Evolutionary conservation across 2,797 vertebrate species (phyloP).

Genomic region (Macropodus opercularis): DNA sequence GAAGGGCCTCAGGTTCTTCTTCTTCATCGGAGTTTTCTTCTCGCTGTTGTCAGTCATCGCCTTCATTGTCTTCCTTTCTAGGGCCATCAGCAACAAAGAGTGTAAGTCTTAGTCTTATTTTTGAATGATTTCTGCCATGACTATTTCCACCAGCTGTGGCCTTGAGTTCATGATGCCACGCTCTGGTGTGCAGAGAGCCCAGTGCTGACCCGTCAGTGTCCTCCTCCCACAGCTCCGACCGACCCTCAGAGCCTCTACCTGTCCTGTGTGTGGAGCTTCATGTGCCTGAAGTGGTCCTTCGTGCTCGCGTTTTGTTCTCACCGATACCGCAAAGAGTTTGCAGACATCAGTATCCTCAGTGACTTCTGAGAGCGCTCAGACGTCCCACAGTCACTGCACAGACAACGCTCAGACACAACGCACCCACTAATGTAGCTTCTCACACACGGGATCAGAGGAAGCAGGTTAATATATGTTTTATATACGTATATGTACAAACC

Average conservation of each 20-base stretch:
- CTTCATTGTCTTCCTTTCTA: slow-evolving; percentile 86
- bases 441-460: not conserved
- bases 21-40: slow-evolving; percentile 87
- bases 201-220: slow-evolving; percentile 13
- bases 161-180: too few species aligned
- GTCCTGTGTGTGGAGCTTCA: slow-evolving; percentile 92
- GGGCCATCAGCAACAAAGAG: slow-evolving; percentile 86
- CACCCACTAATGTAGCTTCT: not conserved
- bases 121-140: too few species aligned
- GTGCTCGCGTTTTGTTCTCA: slow-evolving; percentile 86
- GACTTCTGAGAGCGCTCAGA: slow-evolving; percentile 84
- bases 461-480: too few species aligned
- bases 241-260: slow-evolving; percentile 90
- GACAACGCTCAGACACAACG: slow-evolving; percentile 22
- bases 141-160: too few species aligned
- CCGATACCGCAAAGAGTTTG: slow-evolving; percentile 92
- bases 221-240: slow-evolving; percentile 78
- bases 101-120: slow-evolving; percentile 86
- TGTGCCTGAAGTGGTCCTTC: slow-evolving; percentile 92
- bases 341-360: slow-evolving; percentile 95
- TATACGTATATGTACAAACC: too few species aligned
- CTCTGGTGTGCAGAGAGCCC: not conserved
- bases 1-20: slow-evolving; percentile 93
- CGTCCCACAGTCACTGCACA: slow-evolving; percentile 3
- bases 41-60: slow-evolving; percentile 83